Percentiles rank a stretch among this genome's conserved stretches.
Evolutionary conservation across 2,113 vertebrate species (phyloP).

Genomic region (Pteronura brasiliensis): DNA sequence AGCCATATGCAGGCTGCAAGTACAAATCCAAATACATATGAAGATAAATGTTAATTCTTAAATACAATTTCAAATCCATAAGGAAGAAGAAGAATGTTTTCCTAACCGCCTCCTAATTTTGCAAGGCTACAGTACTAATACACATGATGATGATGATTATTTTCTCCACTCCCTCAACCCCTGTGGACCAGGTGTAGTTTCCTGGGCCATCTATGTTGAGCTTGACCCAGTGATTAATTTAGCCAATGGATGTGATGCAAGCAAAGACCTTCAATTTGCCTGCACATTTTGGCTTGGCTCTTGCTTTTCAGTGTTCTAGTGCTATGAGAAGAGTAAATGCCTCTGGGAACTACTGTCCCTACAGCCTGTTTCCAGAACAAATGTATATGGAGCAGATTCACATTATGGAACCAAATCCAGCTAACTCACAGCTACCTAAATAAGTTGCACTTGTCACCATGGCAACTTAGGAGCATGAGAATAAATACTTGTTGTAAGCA

Average conservation of each 20-base stretch:
- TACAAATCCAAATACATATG: neutral
- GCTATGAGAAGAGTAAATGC: neutral
- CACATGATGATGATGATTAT: neutral
- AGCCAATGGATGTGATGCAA: neutral
- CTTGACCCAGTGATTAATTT: neutral
- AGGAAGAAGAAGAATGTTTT: neutral
- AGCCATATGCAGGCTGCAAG: neutral
- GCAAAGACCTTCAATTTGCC: neutral
- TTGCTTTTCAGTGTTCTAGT: neutral
- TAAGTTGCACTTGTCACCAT: neutral
- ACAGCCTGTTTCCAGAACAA: neutral
- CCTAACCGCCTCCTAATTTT: neutral
- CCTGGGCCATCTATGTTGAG: neutral
- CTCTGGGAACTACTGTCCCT: neutral
- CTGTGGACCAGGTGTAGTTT: neutral
- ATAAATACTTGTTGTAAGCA: neutral
- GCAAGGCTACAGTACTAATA: neutral
- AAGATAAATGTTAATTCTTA: neutral
- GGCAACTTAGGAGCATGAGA: neutral
- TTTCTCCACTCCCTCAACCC: neutral
- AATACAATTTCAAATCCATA: neutral
- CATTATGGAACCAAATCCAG: neutral
- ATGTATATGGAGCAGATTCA: neutral
- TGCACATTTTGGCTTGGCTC: neutral
- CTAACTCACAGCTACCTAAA: neutral